phyloP scores from a whole-genome alignment of 2,797 vertebrate species.

The Siniperca scherzeri region DNA sequence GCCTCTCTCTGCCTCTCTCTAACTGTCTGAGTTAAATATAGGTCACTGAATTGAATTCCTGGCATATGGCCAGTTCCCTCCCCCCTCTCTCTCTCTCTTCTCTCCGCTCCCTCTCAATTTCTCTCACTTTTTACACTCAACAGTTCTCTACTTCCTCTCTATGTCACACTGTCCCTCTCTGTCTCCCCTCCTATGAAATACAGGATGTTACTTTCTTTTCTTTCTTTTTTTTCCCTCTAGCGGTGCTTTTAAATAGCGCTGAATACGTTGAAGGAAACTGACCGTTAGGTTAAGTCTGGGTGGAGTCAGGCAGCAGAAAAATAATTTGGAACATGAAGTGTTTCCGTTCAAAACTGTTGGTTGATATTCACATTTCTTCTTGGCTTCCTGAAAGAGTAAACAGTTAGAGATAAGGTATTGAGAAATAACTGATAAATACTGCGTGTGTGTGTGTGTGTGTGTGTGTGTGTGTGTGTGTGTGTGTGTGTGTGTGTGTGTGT shows the following conservation, averaged over 20 bases:
- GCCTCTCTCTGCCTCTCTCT: conserved; percentile 26
- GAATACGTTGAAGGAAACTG: conserved; percentile 48
- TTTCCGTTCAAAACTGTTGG: conserved; percentile 36
- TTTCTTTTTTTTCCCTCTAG: background rate
- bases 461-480: conserved; percentile 51
- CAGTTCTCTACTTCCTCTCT: background rate
- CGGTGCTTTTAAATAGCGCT: conserved; percentile 30
- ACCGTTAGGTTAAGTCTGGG: conserved; percentile 65
- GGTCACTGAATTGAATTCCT: conserved; percentile 77
- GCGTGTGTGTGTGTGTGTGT: conserved; percentile 46
- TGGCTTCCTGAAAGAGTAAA: conserved; percentile 6
- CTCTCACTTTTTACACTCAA: conserved; percentile 3
- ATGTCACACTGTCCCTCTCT: conserved; percentile 12
- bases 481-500: conserved; percentile 51
- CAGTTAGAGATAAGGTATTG: conserved; percentile 27
- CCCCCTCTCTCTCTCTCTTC: background rate
- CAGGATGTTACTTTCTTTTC: conserved; percentile 55
- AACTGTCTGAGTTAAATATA: conserved; percentile 70
- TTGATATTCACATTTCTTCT: conserved; percentile 8
- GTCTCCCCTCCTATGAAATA: conserved; percentile 23
- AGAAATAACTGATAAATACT: conserved; percentile 26
- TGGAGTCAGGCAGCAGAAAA: conserved; percentile 54
- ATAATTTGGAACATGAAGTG: conserved; percentile 9
- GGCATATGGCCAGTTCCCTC: conserved; percentile 62
- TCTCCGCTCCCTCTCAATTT: conserved; percentile 19